Conservation (phyloP, 2,888 invertebrate genomes). For the Rhingia rostrata region DNA sequence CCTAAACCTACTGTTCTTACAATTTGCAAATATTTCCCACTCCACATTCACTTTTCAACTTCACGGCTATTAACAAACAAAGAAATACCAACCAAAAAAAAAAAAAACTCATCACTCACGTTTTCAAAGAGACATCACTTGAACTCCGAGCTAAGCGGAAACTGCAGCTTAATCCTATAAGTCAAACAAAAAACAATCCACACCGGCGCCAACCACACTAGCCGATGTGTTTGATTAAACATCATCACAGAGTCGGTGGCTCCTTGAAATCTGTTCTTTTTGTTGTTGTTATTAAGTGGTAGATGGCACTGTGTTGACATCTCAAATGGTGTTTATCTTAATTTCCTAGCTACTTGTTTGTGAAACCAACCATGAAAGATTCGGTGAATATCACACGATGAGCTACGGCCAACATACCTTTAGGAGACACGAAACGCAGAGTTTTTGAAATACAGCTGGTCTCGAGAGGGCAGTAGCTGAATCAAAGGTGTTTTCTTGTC, state of each 20-base stretch:
- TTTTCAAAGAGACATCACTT: slow-evolving; percentile 36
- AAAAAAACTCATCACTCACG: not conserved
- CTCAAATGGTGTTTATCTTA: slow-evolving; percentile 74
- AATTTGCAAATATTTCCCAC: too few species aligned
- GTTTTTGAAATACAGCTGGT: slow-evolving; percentile 39
- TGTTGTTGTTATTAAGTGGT: slow-evolving; percentile 33
- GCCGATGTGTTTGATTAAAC: slow-evolving; percentile 38
- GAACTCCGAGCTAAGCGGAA: slow-evolving; percentile 48
- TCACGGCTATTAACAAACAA: slow-evolving; percentile 3
- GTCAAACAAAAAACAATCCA: slow-evolving; percentile 63
- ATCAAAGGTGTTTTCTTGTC: slow-evolving; percentile 72
- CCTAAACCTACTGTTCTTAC: too few species aligned
- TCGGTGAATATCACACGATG: slow-evolving; percentile 71
- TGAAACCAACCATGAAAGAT: slow-evolving; percentile 60
- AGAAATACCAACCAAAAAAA: not conserved
- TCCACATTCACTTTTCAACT: not conserved
- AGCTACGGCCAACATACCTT: not conserved
- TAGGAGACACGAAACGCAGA: not conserved
- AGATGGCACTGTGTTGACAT: slow-evolving; percentile 66
- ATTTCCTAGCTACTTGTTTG: slow-evolving; percentile 72
- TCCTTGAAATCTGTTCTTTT: slow-evolving; percentile 12
- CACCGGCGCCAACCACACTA: slow-evolving; percentile 60
- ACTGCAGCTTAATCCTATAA: slow-evolving; percentile 65
- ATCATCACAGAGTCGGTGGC: slow-evolving; percentile 24
- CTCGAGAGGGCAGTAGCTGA: slow-evolving; percentile 59